Conservation (phyloP, 1,140 invertebrate genomes). For the Battus philenor region DNA sequence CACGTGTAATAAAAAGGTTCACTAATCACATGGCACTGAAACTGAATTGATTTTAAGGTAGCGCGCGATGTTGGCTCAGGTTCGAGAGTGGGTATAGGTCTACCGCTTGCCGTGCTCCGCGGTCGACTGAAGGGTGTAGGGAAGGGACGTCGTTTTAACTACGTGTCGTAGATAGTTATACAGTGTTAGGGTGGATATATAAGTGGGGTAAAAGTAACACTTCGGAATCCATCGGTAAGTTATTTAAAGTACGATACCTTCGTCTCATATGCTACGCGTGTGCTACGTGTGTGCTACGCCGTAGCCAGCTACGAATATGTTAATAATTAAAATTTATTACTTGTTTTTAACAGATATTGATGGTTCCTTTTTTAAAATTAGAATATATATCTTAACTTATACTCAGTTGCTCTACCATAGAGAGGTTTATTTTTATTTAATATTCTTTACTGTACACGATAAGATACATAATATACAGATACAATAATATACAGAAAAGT, state of each 20-base stretch:
- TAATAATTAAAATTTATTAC: no score
- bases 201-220: constrained; percentile 15
- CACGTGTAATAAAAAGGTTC: neutral
- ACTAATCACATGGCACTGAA: neutral
- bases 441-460: no score
- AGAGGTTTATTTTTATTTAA: no score
- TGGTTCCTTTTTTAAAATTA: no score
- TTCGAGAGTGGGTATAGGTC: neutral
- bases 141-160: constrained; percentile 11
- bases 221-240: constrained; percentile 5
- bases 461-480: no score
- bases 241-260: constrained; percentile 4
- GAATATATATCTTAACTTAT: no score
- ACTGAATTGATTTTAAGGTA: constrained; percentile 3
- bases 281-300: neutral
- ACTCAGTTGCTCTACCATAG: no score
- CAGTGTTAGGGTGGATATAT: constrained; percentile 8
- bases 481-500: no score
- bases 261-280: constrained; percentile 8
- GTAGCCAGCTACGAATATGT: neutral
- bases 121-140: constrained; percentile 14
- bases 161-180: constrained; percentile 10
- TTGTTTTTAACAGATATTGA: no score
- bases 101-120: neutral
- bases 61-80: neutral